A percentile compares a stretch with the other conserved stretches of the same genome.
Conservation (phyloP, 2,888 invertebrate genomes). For the Euplagia quadripunctaria region DNA sequence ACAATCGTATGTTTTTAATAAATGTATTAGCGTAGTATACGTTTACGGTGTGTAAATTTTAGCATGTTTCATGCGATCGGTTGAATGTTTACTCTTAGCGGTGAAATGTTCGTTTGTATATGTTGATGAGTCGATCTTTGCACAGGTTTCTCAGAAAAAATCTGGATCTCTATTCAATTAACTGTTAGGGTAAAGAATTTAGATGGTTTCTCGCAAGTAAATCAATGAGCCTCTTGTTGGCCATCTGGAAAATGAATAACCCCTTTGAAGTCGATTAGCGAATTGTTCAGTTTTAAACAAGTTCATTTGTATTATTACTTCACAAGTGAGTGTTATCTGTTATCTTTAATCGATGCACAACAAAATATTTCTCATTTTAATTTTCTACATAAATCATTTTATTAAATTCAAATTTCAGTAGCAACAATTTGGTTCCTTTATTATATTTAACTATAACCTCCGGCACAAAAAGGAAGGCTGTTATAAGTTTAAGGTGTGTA, state of each 20-base stretch:
- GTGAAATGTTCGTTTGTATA: constrained; percentile 8
- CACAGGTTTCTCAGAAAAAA: constrained; percentile 9
- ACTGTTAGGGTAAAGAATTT: not conserved
- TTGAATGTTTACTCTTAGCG: constrained; percentile 23
- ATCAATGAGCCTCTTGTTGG: not conserved
- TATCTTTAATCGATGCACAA: no score
- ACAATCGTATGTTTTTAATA: not conserved
- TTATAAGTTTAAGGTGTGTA: no score
- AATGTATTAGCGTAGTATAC: not conserved
- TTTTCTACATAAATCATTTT: no score
- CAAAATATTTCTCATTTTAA: no score
- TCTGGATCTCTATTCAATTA: not conserved
- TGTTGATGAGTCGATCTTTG: constrained; percentile 2
- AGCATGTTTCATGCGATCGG: constrained; percentile 17
- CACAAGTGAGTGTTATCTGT: no score
- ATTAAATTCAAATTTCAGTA: no score
- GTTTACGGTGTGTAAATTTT: not conserved
- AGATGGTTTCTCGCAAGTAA: not conserved
- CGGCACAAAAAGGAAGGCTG: no score
- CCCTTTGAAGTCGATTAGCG: not conserved
- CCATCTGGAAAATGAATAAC: no score
- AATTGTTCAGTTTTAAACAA: no score
- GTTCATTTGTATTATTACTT: no score
- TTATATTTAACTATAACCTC: no score
- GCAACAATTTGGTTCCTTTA: no score